phyloP scores from a whole-genome alignment of 2,888 invertebrate genomes.

The Plagodis dolabraria region DNA sequence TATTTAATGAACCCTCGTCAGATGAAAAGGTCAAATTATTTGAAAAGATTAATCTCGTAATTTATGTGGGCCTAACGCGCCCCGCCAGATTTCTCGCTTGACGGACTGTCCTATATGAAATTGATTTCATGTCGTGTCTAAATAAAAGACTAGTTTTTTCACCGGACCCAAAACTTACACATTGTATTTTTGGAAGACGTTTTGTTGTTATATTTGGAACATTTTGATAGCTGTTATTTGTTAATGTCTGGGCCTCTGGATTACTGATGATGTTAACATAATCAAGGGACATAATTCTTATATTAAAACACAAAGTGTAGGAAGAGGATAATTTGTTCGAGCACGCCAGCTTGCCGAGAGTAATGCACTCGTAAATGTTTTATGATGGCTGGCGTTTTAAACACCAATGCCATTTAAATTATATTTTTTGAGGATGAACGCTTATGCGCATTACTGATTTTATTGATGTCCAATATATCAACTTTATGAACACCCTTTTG shows the following conservation, averaged over 20 bases:
- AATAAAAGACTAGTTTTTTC: conserved; percentile 43
- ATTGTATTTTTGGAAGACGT: conserved; percentile 35
- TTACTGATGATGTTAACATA: conserved; percentile 33
- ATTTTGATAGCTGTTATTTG: conserved; percentile 49
- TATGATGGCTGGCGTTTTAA: conserved; percentile 72
- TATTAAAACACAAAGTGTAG: conserved; percentile 51
- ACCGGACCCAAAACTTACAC: conserved; percentile 31
- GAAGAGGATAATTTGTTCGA: conserved; percentile 65
- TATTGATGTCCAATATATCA: conserved; percentile 65
- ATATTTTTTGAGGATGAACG: conserved; percentile 65
- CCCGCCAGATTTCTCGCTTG: conserved; percentile 73
- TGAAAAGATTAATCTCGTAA: conserved; percentile 84
- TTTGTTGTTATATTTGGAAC: conserved; percentile 43
- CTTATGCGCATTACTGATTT: conserved; percentile 53
- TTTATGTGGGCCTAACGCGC: conserved; percentile 78
- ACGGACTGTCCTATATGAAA: conserved; percentile 67
- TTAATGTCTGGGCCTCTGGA: conserved; percentile 15
- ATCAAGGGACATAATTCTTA: conserved; percentile 44
- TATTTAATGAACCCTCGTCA: conserved; percentile 85
- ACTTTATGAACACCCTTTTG: conserved; percentile 58
- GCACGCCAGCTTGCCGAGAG: conserved; percentile 68
- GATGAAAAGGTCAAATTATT: conserved; percentile 84
- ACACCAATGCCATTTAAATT: conserved; percentile 71
- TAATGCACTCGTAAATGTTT: conserved; percentile 82
- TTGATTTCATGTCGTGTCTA: conserved; percentile 66